Conservation (phyloP, 2,888 invertebrate genomes). For the Apotomis capreana region DNA sequence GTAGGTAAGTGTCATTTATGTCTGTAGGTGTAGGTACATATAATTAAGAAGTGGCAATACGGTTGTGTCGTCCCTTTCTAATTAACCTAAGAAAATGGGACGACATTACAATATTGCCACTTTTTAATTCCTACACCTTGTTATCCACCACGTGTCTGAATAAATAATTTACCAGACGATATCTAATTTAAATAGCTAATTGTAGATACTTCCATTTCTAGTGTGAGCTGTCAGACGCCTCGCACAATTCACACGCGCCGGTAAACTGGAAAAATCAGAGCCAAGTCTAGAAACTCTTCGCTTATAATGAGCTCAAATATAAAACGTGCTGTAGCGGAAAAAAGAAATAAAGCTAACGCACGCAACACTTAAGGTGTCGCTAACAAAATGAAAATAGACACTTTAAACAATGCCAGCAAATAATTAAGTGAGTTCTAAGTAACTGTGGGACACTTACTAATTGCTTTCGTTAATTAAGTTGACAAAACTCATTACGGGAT, state of each 20-base stretch:
- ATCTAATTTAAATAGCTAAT: conserved; percentile 27
- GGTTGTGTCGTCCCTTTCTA: too few species aligned
- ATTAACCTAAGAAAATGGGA: too few species aligned
- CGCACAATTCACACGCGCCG: conserved; percentile 50
- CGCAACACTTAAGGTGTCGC: conserved; percentile 55
- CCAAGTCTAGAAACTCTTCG: conserved; percentile 45
- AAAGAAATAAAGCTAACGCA: conserved; percentile 46
- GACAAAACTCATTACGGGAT: conserved; percentile 40
- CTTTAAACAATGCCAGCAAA: conserved; percentile 34
- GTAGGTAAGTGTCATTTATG: conserved; percentile 1
- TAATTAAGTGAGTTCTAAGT: conserved; percentile 40
- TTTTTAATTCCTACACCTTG: too few species aligned
- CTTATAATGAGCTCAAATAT: conserved; percentile 56
- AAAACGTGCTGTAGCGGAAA: conserved; percentile 50
- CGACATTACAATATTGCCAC: too few species aligned
- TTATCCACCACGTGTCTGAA: conserved; percentile 1
- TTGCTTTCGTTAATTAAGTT: conserved; percentile 39
- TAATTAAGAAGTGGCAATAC: too few species aligned
- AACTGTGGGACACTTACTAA: conserved; percentile 38
- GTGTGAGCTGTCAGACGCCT: conserved; percentile 48
- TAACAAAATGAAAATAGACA: conserved; percentile 43
- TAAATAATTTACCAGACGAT: conserved; percentile 9
- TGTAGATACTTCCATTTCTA: conserved; percentile 17
- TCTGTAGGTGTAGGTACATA: too few species aligned
- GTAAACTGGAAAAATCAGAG: conserved; percentile 43